phyloP scores from a whole-genome alignment of 1,140 invertebrate genomes.

The Coptotermes formosanus region DNA sequence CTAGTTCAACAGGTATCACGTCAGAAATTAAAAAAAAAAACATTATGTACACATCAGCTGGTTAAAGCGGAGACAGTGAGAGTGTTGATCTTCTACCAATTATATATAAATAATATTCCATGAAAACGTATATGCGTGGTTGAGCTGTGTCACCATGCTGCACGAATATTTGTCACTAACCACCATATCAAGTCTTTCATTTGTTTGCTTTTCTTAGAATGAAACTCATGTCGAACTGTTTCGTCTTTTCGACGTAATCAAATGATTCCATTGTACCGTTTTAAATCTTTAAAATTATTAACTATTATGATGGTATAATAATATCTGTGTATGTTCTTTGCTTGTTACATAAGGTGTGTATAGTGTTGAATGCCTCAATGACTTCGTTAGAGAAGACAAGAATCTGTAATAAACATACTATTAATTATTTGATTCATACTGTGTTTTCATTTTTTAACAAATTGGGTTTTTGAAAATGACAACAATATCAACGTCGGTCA shows the following conservation, averaged over 20 bases:
- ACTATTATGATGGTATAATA: background rate
- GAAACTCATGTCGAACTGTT: background rate
- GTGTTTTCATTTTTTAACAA: background rate
- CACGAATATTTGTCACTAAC: background rate
- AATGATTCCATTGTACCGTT: background rate
- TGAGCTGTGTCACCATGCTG: background rate
- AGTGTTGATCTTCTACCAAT: too few species aligned
- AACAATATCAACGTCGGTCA: background rate
- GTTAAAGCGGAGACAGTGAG: too few species aligned
- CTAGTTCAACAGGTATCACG: too few species aligned
- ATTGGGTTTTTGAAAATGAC: background rate
- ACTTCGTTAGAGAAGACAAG: slow-evolving; percentile 7
- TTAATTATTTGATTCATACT: background rate
- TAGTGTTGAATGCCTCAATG: slow-evolving; percentile 13
- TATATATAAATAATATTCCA: background rate
- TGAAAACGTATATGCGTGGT: background rate
- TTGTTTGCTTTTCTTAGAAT: background rate
- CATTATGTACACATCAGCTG: too few species aligned
- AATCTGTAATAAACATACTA: slow-evolving; percentile 5
- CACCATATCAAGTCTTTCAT: background rate
- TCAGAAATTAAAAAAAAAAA: too few species aligned
- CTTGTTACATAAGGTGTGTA: slow-evolving; percentile 16
- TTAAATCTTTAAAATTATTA: background rate
- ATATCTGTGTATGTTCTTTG: slow-evolving; percentile 17
- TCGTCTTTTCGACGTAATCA: background rate